A percentile compares a stretch with the other conserved stretches of the same genome.
phyloP scores from a whole-genome alignment of 2,113 vertebrate genomes.

The Catharus fuscescens region DNA sequence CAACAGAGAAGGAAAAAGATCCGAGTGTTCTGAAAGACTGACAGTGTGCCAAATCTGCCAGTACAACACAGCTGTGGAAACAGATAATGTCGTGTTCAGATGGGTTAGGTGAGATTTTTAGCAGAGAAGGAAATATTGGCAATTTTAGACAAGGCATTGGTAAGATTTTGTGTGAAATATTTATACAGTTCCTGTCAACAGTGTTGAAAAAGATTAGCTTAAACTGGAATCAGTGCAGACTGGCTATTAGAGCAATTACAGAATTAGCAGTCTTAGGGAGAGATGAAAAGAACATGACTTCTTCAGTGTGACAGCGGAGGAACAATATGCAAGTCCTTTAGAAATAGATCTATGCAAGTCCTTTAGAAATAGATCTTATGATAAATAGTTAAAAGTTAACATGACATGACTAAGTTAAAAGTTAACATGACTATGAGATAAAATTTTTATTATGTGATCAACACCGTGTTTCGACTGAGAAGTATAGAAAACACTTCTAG shows the following conservation, averaged over 20 bases:
- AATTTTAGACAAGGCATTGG: neutral
- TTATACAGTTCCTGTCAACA: conserved; percentile 16
- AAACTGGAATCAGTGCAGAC: neutral
- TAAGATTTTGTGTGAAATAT: conserved; percentile 21
- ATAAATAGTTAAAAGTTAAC: neutral
- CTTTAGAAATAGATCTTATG: neutral
- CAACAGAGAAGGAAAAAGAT: conserved; percentile 52
- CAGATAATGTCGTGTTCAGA: neutral
- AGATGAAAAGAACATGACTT: neutral
- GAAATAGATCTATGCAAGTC: neutral
- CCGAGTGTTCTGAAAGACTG: neutral
- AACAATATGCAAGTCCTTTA: neutral
- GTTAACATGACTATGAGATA: neutral
- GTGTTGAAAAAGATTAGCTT: conserved; percentile 8
- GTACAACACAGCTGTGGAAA: conserved; percentile 1
- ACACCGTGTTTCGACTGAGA: neutral
- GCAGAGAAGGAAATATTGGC: conserved; percentile 5
- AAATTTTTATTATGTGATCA: neutral
- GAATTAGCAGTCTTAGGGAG: conserved; percentile 3
- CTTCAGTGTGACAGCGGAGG: neutral
- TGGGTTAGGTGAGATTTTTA: conserved; percentile 11
- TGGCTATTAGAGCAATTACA: conserved; percentile 2
- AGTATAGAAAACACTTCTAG: neutral
- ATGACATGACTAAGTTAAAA: neutral
- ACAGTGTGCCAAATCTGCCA: neutral